Evolutionary conservation across 2,113 vertebrate species (phyloP), one percentile per base, ranked within the genome.

Genomic region (Ammodytes marinus): DNA sequence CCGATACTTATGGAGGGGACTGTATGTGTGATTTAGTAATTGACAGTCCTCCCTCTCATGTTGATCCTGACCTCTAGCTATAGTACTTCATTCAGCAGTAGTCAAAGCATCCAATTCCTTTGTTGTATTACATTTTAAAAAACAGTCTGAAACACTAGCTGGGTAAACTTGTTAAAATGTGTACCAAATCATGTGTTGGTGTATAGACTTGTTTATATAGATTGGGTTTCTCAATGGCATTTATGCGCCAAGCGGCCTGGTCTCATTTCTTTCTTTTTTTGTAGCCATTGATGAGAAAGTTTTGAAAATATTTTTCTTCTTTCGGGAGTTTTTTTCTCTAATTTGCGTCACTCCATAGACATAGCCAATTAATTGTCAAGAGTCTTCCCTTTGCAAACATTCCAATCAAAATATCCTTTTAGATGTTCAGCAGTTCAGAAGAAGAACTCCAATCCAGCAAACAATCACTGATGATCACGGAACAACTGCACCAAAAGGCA

Each of bases 21-120:
- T n/a, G n/a, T 27, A 27, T 27, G 52, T 76, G 64, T 82, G 84
- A 85, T 84, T 88, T 73, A 65, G 54, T 82, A 87, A 88, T 74
- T 83, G 86, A 80, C 70, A 69, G 69, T 39, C 65, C 55, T 27
- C 45, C 57, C 57, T 64, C 64, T 73, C 17, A 52, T 80, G 88
- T 86, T 86, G 63, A 88, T 85, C 79, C 81, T 84, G 47, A 71
- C 83, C 81, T 79, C 74, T 86, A 71, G 82, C 57, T 60, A 27
- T 27, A 43, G 42, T n/a, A 54, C 45, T 84, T 84, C 54, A 68
- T 68, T 80, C 42, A 54, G 58, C 73, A 82, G 14, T 19, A 52
- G 74, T 81, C 52, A 54, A 67, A 82, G 49, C 10, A 75, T 82
- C 42, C 47, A 74, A 50, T 69, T 82, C 65, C 54, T 76, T 40